These are phyloP conservation scores for Antitype chi DNA, from an alignment of 2,888 invertebrate genomes.

Conservation along the genomic window DNA sequence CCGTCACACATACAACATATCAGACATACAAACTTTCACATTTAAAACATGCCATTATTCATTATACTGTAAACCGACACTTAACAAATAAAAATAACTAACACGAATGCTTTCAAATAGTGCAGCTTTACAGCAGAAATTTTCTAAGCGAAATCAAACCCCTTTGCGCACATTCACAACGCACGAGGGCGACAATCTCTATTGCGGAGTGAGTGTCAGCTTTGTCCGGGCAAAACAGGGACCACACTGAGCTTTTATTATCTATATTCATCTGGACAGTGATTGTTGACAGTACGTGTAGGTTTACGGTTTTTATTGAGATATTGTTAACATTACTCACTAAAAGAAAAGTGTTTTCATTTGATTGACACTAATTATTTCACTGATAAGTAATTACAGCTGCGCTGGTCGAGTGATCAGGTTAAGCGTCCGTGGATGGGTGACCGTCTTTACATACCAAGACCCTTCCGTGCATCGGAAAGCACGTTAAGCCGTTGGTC, in stretches of 20 bases:
- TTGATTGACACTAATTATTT: too few relatives aligned
- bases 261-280: slow-evolving; percentile 2
- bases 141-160: slow-evolving; percentile 31
- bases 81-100: neutral
- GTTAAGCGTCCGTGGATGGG: too few relatives aligned
- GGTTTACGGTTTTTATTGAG: neutral
- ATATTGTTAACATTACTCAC: neutral
- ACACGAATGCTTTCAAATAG: slow-evolving; percentile 14
- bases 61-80: neutral
- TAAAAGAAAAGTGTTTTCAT: neutral
- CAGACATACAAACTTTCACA: too few relatives aligned
- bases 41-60: neutral
- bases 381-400: too few relatives aligned
- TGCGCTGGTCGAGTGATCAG: too few relatives aligned
- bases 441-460: too few relatives aligned
- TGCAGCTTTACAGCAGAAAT: neutral
- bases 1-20: too few relatives aligned
- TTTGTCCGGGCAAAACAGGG: slow-evolving; percentile 25
- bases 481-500: too few relatives aligned
- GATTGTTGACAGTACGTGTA: slow-evolving; percentile 12
- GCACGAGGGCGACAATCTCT: slow-evolving; percentile 34
- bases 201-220: slow-evolving; percentile 18
- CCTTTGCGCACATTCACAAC: slow-evolving; percentile 27
- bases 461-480: too few relatives aligned
- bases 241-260: slow-evolving; percentile 1